Base-by-base conservation (phyloP, 2,113 vertebrate genomes). In the Etheostoma spectabile region DNA sequence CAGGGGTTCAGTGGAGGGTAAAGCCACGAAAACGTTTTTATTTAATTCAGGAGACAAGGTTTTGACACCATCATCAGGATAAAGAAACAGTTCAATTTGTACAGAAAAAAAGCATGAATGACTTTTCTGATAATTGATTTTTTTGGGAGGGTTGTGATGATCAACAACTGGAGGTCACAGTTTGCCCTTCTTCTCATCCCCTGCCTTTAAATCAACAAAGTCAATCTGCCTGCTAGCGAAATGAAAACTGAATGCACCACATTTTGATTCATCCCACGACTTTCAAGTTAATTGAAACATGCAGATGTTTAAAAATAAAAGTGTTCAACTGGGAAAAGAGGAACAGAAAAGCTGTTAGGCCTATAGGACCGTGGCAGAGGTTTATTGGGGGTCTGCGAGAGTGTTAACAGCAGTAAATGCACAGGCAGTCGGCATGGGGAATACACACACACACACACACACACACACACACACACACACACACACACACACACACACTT, bases 161-260 rank as follows among this genome's bases (percentile, higher is more conserved):
- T 74, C 56, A 60, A 55, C 79, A 80, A 75, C 85, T 86, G 88
- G 88, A 91, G 91, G 90, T 91, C 85, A 92, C 68, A 66, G 76
- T 74, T 35, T 80, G 79, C 77, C 82, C 77, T 77, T 81, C 63
- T 79, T 70, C 51, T 70, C 46, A 75, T 71, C 2, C 71, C 80
- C 68, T 78, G 78, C 71, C 52, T 77, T 62, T 86, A 86, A 89
- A 89, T 77, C 84, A 79, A 21, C 59, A 55, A 8, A 22, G 33
- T 71, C 75, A 69, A 82, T 84, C 79, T 63, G 69, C 33, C 80
- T 51, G 73, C 61, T 11, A 22, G 21, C 64, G 33, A 61, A 87
- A 82, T 84, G 30, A 80, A 83, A 79, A 22, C 62, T 27, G 21
- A 67, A 79, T 71, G 64, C 48, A 53, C 82, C 86, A 59, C 21